phyloP scores from a whole-genome alignment of 2,113 vertebrate genomes.

The Myiozetetes cayanensis region DNA sequence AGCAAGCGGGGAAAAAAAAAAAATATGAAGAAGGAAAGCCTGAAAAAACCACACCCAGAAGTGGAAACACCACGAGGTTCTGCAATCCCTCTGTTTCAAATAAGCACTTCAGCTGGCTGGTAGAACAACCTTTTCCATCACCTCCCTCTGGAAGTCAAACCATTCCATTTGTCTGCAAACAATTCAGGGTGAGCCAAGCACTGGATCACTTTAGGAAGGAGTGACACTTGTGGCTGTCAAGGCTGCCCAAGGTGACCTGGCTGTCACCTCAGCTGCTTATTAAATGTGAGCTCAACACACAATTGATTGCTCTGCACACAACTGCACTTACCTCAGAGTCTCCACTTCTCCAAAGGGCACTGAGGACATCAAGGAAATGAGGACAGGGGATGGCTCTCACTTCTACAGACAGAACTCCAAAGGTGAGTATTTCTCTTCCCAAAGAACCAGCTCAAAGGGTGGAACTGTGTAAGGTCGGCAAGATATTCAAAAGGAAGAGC shows the following conservation, averaged over 20 bases:
- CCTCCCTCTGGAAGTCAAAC: not conserved
- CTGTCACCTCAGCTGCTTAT: not conserved
- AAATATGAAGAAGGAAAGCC: not conserved
- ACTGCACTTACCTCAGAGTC: not conserved
- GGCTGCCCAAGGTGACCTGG: not conserved
- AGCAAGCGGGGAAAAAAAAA: not conserved
- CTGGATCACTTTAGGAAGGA: not conserved
- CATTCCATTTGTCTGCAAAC: not conserved
- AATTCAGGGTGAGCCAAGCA: accelerated
- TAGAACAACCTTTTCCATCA: not conserved
- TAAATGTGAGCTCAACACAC: not conserved
- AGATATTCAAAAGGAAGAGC: not conserved
- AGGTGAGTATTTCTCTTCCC: not conserved
- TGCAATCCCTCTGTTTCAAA: not conserved
- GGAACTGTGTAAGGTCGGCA: not conserved
- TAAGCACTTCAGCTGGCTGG: not conserved
- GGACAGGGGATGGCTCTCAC: not conserved
- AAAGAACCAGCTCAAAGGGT: not conserved
- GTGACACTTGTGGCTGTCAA: not conserved
- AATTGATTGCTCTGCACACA: not conserved
- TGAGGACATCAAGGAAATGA: not conserved
- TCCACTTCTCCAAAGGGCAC: not conserved
- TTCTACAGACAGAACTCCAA: not conserved
- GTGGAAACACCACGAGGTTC: not conserved
- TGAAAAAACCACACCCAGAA: not conserved